Evolutionary conservation across 30 jellyfish, hydroid and myxozoan genomes (phyloP).

Genomic region (Sanderia malayensis): DNA sequence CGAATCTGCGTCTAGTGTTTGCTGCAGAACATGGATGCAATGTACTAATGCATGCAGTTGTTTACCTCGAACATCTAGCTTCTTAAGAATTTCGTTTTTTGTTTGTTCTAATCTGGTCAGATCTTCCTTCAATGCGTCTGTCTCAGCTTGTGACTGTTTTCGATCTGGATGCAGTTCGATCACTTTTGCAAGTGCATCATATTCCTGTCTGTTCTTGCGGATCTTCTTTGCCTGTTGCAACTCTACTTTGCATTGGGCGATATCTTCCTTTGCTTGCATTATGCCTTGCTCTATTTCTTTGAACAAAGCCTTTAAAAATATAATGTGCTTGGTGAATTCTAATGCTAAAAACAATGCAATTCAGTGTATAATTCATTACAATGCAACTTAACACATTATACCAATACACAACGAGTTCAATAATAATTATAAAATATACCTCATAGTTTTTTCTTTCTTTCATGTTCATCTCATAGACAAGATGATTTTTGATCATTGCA

Average conservation of each 20-base stretch:
- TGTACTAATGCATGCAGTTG: constrained; percentile 91
- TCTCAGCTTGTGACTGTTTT: constrained; percentile 69
- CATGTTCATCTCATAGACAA: constrained; percentile 75
- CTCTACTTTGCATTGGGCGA: constrained; percentile 73
- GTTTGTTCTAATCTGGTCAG: constrained; percentile 33
- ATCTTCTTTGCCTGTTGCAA: constrained; percentile 77
- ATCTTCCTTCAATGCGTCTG: constrained; percentile 50
- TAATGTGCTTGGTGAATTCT: no score
- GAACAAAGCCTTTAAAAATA: constrained; percentile 31
- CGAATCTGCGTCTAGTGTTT: constrained; percentile 70
- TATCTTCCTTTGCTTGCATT: constrained; percentile 80
- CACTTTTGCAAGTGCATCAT: constrained; percentile 89
- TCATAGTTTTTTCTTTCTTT: constrained; percentile 85
- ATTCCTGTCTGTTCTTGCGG: constrained; percentile 87
- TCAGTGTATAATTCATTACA: no score
- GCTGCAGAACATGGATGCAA: constrained; percentile 79
- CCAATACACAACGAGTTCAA: no score
- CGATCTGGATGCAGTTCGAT: constrained; percentile 93
- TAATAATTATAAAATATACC: constrained; percentile 16
- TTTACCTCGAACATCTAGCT: constrained; percentile 89
- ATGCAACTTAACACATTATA: no score
- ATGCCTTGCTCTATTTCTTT: constrained; percentile 53
- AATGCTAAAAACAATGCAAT: no score
- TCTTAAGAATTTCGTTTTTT: constrained; percentile 31
- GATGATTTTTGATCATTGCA: constrained; percentile 78